Percentiles rank a stretch among this genome's conserved stretches.
These are phyloP conservation scores for Drosophila novamexicana DNA, from an alignment of 1,140 invertebrate genomes.

Conservation along the genomic window DNA sequence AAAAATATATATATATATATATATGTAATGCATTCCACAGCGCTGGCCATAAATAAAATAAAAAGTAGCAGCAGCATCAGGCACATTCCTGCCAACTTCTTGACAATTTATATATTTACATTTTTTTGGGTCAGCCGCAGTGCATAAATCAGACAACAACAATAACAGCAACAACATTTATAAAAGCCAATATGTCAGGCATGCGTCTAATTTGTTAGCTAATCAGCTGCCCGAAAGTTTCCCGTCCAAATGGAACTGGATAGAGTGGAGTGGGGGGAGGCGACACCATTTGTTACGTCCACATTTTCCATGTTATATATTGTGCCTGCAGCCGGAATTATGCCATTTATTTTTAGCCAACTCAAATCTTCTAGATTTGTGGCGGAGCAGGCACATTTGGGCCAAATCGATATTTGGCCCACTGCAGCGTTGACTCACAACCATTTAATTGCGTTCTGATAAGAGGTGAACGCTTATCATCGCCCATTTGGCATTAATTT, in stretches of 20 bases:
- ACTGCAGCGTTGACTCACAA: background rate
- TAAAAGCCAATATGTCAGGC: conserved; percentile 73
- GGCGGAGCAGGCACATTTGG: background rate
- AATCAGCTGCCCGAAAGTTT: conserved; percentile 61
- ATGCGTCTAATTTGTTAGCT: conserved; percentile 76
- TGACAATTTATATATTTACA: conserved; percentile 44
- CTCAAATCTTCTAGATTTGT: conserved; percentile 20
- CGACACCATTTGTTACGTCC: conserved; percentile 46
- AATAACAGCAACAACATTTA: conserved; percentile 38
- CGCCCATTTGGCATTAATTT: background rate
- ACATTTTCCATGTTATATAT: conserved; percentile 50
- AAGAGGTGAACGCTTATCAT: too few relatives aligned
- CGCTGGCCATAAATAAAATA: conserved; percentile 50
- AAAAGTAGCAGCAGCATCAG: conserved; percentile 22
- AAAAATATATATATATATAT: conserved; percentile 1
- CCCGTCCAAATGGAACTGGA: conserved; percentile 60
- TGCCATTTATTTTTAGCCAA: conserved; percentile 72
- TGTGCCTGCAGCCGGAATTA: conserved; percentile 58
- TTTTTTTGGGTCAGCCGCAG: conserved; percentile 69
- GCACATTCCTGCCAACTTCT: conserved; percentile 33
- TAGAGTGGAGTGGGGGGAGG: conserved; percentile 25
- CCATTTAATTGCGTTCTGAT: too few relatives aligned
- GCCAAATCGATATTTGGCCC: conserved; percentile 7
- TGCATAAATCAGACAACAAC: conserved; percentile 65
- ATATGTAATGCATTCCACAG: conserved; percentile 26